Evolutionary conservation across 2,797 vertebrate species (phyloP).

Genomic region (Rhyacichthys aspro): DNA sequence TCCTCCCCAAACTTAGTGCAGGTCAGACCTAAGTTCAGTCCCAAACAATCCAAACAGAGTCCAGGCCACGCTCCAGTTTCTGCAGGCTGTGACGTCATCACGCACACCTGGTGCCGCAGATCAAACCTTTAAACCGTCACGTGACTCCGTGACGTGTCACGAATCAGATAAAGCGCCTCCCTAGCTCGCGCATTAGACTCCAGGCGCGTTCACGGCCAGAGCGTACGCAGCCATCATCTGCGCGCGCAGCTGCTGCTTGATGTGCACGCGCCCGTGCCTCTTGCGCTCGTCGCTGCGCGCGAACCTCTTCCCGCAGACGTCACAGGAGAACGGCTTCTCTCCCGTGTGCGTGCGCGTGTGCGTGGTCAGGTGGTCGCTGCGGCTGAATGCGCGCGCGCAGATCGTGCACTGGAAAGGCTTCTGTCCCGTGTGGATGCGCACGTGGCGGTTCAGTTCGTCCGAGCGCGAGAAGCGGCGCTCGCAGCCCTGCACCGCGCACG

Average conservation of each 20-base stretch:
- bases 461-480: constrained; percentile 92
- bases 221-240: constrained; percentile 83
- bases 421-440: constrained; percentile 95
- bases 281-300: constrained; percentile 93
- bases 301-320: constrained; percentile 91
- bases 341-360: constrained; percentile 37
- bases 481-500: constrained; percentile 88
- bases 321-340: constrained; percentile 95
- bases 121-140: constrained; percentile 11
- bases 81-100: constrained; percentile 48
- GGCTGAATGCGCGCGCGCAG: constrained; percentile 94
- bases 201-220: constrained; percentile 69
- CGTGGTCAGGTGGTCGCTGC: constrained; percentile 82
- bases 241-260: constrained; percentile 94
- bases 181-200: constrained; percentile 53
- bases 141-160: neutral
- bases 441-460: constrained; percentile 92
- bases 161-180: constrained; percentile 5
- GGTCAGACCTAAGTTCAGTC: neutral
- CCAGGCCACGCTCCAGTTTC: constrained; percentile 4
- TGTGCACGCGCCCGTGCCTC: constrained; percentile 91
- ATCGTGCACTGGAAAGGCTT: constrained; percentile 95
- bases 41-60: too few relatives aligned
- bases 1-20: neutral
- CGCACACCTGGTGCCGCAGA: constrained; percentile 4